A percentile compares a stretch with the other conserved stretches of the same genome.
Evolutionary conservation across 2,797 vertebrate genomes (phyloP).

Genomic region (Nannoperca obscura): DNA sequence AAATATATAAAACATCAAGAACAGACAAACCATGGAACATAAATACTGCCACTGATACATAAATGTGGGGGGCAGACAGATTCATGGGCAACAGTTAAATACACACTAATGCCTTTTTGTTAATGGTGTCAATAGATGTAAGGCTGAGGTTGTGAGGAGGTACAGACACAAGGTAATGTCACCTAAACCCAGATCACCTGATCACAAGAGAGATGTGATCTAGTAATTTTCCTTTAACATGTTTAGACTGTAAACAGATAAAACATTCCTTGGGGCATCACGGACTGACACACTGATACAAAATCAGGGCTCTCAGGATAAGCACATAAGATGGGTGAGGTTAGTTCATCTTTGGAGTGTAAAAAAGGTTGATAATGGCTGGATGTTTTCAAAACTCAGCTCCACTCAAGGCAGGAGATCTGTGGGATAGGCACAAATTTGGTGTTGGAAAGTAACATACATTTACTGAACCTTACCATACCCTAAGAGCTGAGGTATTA

Average conservation of each 20-base stretch:
- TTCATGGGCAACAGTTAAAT: neutral
- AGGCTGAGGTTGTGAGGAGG: neutral
- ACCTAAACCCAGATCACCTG: constrained; percentile 5
- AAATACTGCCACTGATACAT: neutral
- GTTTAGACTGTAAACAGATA: constrained; percentile 19
- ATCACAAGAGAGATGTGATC: constrained; percentile 7
- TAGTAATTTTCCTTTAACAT: neutral
- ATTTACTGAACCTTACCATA: neutral
- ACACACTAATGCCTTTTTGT: neutral
- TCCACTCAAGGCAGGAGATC: neutral
- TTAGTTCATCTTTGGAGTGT: constrained; percentile 16
- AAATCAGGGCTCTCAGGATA: constrained; percentile 5
- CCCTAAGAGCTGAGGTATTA: neutral
- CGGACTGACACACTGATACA: constrained; percentile 10
- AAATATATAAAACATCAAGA: constrained; percentile 5
- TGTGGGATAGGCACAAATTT: neutral
- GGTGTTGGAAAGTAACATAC: neutral
- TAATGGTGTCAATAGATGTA: neutral
- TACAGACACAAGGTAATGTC: neutral
- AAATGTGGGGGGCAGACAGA: neutral
- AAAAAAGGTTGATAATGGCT: constrained; percentile 8
- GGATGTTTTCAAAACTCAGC: constrained; percentile 11
- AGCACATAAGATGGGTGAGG: constrained; percentile 12
- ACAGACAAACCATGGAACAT: neutral
- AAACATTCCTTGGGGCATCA: constrained; percentile 16